Conservation (phyloP, 2,113 vertebrate species). For the Trichechus manatus region DNA sequence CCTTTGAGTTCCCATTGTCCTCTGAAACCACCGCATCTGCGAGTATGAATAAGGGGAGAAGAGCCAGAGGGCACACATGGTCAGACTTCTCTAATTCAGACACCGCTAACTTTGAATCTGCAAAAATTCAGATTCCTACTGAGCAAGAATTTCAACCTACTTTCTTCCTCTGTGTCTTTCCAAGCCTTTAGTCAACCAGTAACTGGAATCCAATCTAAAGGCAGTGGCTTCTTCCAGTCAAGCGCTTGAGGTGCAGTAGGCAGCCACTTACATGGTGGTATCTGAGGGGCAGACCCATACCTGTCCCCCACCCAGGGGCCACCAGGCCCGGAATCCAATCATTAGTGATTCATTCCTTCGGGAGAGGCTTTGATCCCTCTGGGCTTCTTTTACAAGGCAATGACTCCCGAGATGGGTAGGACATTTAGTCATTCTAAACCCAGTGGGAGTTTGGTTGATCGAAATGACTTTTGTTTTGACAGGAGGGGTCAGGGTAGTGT, state of each 20-base stretch:
- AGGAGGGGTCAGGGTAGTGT: neutral
- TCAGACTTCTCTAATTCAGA: slow-evolving; percentile 48
- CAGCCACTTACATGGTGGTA: neutral
- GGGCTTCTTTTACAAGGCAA: slow-evolving; percentile 40
- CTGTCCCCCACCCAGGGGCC: neutral
- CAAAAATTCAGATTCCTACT: neutral
- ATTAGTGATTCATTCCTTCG: neutral
- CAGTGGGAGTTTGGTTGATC: neutral
- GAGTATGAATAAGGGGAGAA: neutral
- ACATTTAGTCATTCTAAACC: slow-evolving; percentile 45
- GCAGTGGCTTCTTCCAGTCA: slow-evolving; percentile 43
- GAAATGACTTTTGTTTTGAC: neutral
- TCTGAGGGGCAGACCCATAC: neutral
- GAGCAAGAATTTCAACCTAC: slow-evolving; percentile 20
- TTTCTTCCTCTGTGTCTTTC: slow-evolving; percentile 53
- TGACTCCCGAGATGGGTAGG: neutral
- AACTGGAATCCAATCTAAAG: slow-evolving; percentile 58
- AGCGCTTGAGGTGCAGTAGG: neutral
- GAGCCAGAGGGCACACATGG: neutral
- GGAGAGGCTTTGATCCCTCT: neutral
- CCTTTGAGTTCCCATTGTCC: neutral
- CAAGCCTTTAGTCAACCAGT: slow-evolving; percentile 28
- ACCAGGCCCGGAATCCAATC: slow-evolving; percentile 5
- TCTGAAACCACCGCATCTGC: neutral
- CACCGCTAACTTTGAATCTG: neutral